These are phyloP conservation scores for Patella caerulea DNA, from an alignment of 2,888 invertebrate species.

Conservation along the genomic window DNA sequence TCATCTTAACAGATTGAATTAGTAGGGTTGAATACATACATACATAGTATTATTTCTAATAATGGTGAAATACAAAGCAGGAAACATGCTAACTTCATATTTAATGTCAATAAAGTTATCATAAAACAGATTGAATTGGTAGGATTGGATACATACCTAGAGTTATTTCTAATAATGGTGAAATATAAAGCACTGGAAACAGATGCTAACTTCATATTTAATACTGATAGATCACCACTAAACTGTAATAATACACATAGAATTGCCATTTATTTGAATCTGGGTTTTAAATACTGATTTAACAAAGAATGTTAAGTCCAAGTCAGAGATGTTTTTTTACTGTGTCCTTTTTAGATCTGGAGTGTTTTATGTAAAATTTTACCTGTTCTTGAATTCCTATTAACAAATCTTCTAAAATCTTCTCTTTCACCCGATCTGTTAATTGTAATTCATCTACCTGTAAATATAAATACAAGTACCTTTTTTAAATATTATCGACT, in stretches of 20 bases:
- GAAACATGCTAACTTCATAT: constrained; percentile 63
- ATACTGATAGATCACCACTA: constrained; percentile 41
- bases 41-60: constrained; percentile 65
- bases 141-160: constrained; percentile 46
- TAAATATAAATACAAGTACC: background rate
- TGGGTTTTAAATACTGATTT: too few relatives aligned
- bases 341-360: too few relatives aligned
- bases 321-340: too few relatives aligned
- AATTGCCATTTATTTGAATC: background rate
- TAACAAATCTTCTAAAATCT: constrained; percentile 59
- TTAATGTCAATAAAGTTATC: constrained; percentile 43
- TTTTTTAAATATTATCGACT: too few relatives aligned
- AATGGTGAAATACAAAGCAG: constrained; percentile 63
- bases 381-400: constrained; percentile 59
- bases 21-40: constrained; percentile 14
- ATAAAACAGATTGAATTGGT: background rate
- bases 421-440: constrained; percentile 47
- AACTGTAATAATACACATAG: constrained; percentile 42
- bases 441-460: constrained; percentile 54
- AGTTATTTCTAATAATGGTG: constrained; percentile 63
- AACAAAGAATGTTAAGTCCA: too few relatives aligned
- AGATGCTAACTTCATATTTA: constrained; percentile 63
- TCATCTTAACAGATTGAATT: background rate
- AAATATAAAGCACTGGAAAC: constrained; percentile 64
- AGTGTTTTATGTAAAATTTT: constrained; percentile 7